These are phyloP conservation scores for Zaprionus kolodkinae DNA, from an alignment of 1,140 invertebrate genomes.

Conservation along the genomic window DNA sequence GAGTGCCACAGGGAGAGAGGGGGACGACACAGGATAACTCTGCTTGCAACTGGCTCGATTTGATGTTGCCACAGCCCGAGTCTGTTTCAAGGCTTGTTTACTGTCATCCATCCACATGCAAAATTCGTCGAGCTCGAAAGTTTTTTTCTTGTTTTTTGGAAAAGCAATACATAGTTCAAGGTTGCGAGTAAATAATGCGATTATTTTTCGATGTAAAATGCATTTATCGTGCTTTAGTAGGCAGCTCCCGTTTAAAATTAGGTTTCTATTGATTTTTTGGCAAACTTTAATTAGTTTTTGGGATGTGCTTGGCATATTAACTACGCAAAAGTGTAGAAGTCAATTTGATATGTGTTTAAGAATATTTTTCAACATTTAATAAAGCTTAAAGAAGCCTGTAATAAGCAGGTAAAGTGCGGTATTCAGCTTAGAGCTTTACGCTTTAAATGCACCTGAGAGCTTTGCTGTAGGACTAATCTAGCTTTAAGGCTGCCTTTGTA, in stretches of 20 bases:
- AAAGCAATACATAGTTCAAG: conserved; percentile 39
- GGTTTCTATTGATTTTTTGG: conserved; percentile 6
- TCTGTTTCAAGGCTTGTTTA: conserved; percentile 39
- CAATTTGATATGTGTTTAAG: too few relatives aligned
- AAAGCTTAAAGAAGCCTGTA: too few relatives aligned
- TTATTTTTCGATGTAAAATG: conserved; percentile 25
- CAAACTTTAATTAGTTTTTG: not conserved
- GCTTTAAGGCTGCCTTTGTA: too few relatives aligned
- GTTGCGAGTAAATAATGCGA: conserved; percentile 49
- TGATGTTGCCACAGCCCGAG: not conserved
- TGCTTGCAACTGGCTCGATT: conserved; percentile 24
- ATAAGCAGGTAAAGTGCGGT: too few relatives aligned
- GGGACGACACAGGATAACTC: not conserved
- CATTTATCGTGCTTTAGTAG: conserved; percentile 2
- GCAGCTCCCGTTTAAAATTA: conserved; percentile 3
- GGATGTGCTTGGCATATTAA: not conserved
- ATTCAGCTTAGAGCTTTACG: too few relatives aligned
- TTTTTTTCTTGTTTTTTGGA: not conserved
- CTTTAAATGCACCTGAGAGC: too few relatives aligned
- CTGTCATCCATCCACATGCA: conserved; percentile 24
- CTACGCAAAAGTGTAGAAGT: not conserved
- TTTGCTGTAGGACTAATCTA: too few relatives aligned
- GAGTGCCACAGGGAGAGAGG: conserved; percentile 52
- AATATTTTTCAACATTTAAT: too few relatives aligned
- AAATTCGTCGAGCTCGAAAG: conserved; percentile 28